Evolutionary conservation across 2,113 vertebrate species (phyloP).

Genomic region (Toxotes chatareus): DNA sequence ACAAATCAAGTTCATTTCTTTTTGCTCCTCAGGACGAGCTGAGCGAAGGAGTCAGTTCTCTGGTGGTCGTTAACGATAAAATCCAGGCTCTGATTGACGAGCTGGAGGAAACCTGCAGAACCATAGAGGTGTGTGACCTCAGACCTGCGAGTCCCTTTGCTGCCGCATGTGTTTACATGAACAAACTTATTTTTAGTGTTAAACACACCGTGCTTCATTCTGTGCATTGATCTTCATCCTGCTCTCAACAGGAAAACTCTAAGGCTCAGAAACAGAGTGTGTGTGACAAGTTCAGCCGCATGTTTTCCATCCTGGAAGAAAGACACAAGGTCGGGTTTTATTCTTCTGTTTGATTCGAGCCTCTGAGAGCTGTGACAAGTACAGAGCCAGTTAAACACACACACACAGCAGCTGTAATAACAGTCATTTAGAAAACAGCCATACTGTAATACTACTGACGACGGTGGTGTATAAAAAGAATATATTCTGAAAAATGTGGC

Average conservation of each 20-base stretch:
- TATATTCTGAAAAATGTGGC: neutral
- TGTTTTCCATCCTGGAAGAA: constrained; percentile 82
- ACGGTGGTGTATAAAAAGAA: neutral
- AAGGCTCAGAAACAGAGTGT: constrained; percentile 81
- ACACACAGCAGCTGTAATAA: no score
- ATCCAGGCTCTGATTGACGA: constrained; percentile 75
- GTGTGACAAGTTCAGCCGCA: constrained; percentile 78
- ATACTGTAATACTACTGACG: no score
- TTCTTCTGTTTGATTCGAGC: neutral
- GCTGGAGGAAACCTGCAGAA: constrained; percentile 79
- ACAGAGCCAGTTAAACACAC: no score
- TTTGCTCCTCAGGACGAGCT: constrained; percentile 76
- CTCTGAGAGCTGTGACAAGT: no score
- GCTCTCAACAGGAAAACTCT: constrained; percentile 76
- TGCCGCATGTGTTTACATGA: no score
- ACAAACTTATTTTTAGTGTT: no score
- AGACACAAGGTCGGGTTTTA: constrained; percentile 71
- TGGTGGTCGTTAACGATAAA: constrained; percentile 73
- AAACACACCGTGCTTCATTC: neutral
- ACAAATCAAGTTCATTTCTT: neutral
- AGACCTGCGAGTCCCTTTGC: no score
- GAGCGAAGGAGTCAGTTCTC: constrained; percentile 70
- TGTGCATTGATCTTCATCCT: neutral
- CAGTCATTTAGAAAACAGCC: no score
- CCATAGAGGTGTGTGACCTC: constrained; percentile 78